Percentiles rank a stretch among this genome's conserved stretches.
Conservation (phyloP, 2,113 vertebrate species). For the Seriola aureovittata region DNA sequence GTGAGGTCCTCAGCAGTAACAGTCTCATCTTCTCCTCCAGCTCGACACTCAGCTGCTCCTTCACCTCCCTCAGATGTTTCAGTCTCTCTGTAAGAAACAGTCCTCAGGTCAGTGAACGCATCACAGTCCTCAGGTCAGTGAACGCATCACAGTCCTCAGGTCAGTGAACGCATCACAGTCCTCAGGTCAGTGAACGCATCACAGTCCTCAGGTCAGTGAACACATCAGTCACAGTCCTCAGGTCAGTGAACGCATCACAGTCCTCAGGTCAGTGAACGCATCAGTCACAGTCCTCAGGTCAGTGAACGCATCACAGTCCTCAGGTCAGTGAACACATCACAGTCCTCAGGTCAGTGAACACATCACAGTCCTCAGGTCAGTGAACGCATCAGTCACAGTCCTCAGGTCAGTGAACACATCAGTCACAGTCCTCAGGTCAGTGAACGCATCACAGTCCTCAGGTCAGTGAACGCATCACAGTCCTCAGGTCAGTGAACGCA, state of each 20-base stretch:
- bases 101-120: too few relatives aligned
- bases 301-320: neutral
- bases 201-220: too few relatives aligned
- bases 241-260: neutral
- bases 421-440: neutral
- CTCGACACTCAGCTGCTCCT: conserved; percentile 29
- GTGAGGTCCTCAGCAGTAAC: neutral
- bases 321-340: too few relatives aligned
- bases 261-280: neutral
- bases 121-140: too few relatives aligned
- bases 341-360: too few relatives aligned
- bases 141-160: too few relatives aligned
- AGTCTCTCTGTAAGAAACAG: conserved; percentile 29
- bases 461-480: neutral
- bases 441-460: neutral
- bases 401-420: conserved; percentile 17
- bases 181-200: too few relatives aligned
- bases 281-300: neutral
- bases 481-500: too few relatives aligned
- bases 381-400: conserved; percentile 18
- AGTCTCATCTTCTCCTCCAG: conserved; percentile 31
- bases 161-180: too few relatives aligned
- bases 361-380: neutral
- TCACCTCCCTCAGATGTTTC: neutral
- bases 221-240: too few relatives aligned